These are phyloP conservation scores for Corynorhinus townsendii DNA, from an alignment of 2,113 vertebrate species.

Conservation along the genomic window DNA sequence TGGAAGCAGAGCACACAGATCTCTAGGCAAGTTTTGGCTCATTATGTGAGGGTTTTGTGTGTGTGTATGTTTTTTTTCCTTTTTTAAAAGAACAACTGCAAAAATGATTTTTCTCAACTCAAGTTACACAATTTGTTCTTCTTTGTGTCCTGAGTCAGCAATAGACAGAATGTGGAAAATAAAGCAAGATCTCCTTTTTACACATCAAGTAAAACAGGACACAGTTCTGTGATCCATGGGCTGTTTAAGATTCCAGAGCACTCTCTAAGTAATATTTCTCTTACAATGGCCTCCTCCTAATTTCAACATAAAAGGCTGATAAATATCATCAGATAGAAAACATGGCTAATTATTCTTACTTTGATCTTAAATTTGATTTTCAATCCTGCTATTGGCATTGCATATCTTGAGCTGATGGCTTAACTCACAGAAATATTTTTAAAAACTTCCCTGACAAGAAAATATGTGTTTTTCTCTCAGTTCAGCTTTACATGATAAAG, in stretches of 20 bases:
- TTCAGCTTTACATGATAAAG: background rate
- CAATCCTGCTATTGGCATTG: background rate
- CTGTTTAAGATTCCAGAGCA: conserved; percentile 17
- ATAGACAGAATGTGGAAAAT: conserved; percentile 67
- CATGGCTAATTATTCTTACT: background rate
- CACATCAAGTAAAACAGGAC: conserved; percentile 25
- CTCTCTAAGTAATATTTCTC: background rate
- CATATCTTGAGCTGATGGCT: background rate
- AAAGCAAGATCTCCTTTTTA: conserved; percentile 46
- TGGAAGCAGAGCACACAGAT: conserved; percentile 69
- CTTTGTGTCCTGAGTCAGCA: conserved; percentile 74
- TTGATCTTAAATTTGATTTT: background rate
- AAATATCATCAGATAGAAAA: background rate
- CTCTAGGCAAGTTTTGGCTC: conserved; percentile 75
- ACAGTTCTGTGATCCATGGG: background rate
- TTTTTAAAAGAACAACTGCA: conserved; percentile 75
- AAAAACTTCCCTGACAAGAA: background rate
- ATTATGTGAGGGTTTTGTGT: conserved; percentile 51
- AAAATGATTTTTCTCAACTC: conserved; percentile 75
- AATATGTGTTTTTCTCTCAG: conserved; percentile 18
- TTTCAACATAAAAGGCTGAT: background rate
- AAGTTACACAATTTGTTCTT: conserved; percentile 77
- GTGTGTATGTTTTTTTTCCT: background rate
- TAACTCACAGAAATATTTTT: background rate
- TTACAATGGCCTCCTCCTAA: background rate